Evolutionary conservation across 1,140 invertebrate genomes (phyloP), one percentile per base, ranked within the genome.

Genomic region (Cotesia chilonis): DNA sequence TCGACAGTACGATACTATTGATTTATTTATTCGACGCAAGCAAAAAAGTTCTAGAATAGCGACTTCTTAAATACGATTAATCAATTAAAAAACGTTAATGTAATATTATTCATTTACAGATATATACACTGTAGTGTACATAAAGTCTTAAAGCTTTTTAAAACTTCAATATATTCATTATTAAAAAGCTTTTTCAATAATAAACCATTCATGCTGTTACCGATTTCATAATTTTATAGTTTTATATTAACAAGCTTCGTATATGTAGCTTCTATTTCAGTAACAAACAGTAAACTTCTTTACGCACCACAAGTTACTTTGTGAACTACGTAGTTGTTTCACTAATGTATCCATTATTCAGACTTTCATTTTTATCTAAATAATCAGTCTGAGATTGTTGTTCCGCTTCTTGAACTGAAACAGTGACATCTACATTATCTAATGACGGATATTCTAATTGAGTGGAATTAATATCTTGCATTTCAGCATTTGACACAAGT

Each of bases 341-440:
- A 52, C 83, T 79, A 4, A 86, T 85, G 66, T 85, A 87, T 54
- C 86, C 86, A 47, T 87, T 87, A 69, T 85, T 86, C n/a, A 85
- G 70, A 0, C 76, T 81, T 74, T 85, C 82, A 36, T 77, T 61
- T 74, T 80, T 79, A 54, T 81, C 78, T 6, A 57, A 65, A 51
- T 81, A 83, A 17, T 82, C 82, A 5, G 68, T 57, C 7, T 70
- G 67, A 0, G 72, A 71, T 47, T 37, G 41, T n/a, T 72, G 73
- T 17, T 38, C 75, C 36, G 74, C 74, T 28, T 77, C 76, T 41
- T 76, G 74, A 17, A 77, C 76, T 61, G 73, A 74, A 35, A 76
- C 66, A 4, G 79, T 76, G 4, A 76, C 67, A 17, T 79, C 76
- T 47, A 80, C 75, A 0, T 76, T 72, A 54, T 80, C 79, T 17